Percentiles rank a stretch among this genome's conserved stretches.
phyloP scores from a whole-genome alignment of 1,140 invertebrate genomes.

The Eulimnadia texana region DNA sequence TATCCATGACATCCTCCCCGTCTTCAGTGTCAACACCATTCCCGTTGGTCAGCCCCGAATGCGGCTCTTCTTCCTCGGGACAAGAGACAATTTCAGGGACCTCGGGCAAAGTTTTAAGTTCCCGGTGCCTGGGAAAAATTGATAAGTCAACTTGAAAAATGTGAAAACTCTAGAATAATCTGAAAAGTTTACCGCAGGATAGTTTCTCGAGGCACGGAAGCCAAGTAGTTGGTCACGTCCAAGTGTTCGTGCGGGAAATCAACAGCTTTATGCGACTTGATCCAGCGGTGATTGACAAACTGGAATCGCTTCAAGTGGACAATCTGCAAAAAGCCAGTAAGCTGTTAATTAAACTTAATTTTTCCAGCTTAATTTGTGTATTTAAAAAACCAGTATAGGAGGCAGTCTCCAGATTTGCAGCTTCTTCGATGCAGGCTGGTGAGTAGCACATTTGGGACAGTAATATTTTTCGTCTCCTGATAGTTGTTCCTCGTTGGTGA shows the following conservation, averaged over 20 bases:
- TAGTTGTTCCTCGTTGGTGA: slow-evolving; percentile 68
- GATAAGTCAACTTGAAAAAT: too few relatives aligned
- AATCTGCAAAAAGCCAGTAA: slow-evolving; percentile 35
- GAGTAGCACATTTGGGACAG: slow-evolving; percentile 62
- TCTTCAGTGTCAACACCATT: too few relatives aligned
- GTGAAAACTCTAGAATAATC: neutral
- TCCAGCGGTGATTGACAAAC: slow-evolving; percentile 71
- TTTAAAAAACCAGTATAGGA: slow-evolving; percentile 54
- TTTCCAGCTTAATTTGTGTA: too few relatives aligned
- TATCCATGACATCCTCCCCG: neutral
- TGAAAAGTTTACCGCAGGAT: slow-evolving; percentile 25
- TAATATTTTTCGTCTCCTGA: slow-evolving; percentile 61
- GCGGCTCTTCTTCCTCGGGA: too few relatives aligned
- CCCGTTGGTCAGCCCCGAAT: neutral
- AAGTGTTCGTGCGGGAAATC: slow-evolving; percentile 71
- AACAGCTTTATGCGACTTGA: slow-evolving; percentile 84
- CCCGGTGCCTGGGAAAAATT: too few relatives aligned
- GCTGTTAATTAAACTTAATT: too few relatives aligned
- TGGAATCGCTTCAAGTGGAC: slow-evolving; percentile 81
- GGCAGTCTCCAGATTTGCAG: slow-evolving; percentile 78
- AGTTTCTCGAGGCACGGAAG: slow-evolving; percentile 56
- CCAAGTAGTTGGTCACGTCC: slow-evolving; percentile 63
- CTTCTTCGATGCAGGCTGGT: slow-evolving; percentile 71
- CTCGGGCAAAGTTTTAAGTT: too few relatives aligned
- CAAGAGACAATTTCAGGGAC: too few relatives aligned